Base-by-base conservation (phyloP, 2,888 invertebrate species). In the Branchellion lobata region DNA sequence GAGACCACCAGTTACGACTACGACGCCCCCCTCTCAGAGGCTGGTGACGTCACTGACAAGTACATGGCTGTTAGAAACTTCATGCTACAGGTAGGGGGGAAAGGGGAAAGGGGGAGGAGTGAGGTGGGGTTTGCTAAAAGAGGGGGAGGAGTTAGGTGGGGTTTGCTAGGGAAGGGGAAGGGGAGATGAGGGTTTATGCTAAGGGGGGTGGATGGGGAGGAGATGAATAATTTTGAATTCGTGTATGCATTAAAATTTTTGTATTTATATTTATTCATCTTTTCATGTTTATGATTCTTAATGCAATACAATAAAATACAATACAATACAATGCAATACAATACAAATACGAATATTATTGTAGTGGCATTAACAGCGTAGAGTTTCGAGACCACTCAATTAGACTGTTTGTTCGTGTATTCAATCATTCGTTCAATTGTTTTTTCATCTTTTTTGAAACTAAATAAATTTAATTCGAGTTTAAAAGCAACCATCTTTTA, bases 11-110 rank as follows among this genome's bases (percentile, higher is more conserved):
- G 86, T 1, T 95, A 95, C 85, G 96, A 96, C 87, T 96, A 95
- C 85, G 94, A 95, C 86, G 93, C 95, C 0, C 96, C 96, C 0
- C 88, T 97, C 82, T 91, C 90, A 24, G 96, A 96, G 88, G 92
- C 93, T 79, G 96, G 96, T 0, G 95, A 95, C 88, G 92, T 93
- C 0, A 95, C 94, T 0, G 89, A 90, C 0, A 96, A 96, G 88
- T 96, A 93, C 88, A 90, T 83, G 36, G 85, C 84, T 36, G 81
- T 87, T 36, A 82, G 86, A 80, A 82, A 84, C 34, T 82, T 85
- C 8, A 85, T 86, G 18, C 83, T 84, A 18, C 85, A 87, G 82
- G 83, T 57, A 5, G 5, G 21, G 61, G 8, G 61, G 61, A 5
- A n/a, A n/a, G 3, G 61, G 61, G 61, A n/a, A n/a, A 57, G 61